A percentile compares a stretch with the other conserved stretches of the same genome.
phyloP scores from a whole-genome alignment of 2,797 vertebrate species.

The Mustela erminea region DNA sequence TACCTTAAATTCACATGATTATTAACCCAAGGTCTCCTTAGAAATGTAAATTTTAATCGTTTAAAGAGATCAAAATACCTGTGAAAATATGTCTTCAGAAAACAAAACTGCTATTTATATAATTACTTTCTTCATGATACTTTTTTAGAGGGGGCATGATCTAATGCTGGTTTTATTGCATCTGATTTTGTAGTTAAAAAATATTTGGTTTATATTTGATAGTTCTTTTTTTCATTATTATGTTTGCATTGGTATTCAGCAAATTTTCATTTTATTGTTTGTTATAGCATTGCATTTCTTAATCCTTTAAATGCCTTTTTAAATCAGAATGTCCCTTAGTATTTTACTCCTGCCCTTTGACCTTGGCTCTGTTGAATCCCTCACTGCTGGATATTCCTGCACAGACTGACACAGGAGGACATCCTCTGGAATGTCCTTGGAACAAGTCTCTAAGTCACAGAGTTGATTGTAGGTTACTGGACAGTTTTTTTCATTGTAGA shows the following conservation, averaged over 20 bases:
- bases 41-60: not conserved
- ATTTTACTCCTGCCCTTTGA: not conserved
- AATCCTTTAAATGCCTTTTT: not conserved
- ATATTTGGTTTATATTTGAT: not conserved
- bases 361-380: not conserved
- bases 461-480: not conserved
- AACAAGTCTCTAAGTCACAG: not conserved
- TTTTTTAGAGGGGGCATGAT: not conserved
- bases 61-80: not conserved
- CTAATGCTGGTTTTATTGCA: not conserved
- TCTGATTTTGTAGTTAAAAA: not conserved
- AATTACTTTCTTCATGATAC: not conserved
- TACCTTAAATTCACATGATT: not conserved
- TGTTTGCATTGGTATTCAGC: not conserved
- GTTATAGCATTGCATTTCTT: not conserved
- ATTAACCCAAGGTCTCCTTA: not conserved
- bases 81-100: not conserved
- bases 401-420: not conserved
- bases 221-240: not conserved
- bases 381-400: not conserved
- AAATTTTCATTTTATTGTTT: not conserved
- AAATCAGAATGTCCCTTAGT: not conserved
- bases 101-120: not conserved
- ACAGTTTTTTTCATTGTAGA: not conserved
- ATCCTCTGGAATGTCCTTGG: not conserved